These are phyloP conservation scores for Stictonetta naevosa DNA, from an alignment of 2,113 vertebrate species.

Conservation along the genomic window DNA sequence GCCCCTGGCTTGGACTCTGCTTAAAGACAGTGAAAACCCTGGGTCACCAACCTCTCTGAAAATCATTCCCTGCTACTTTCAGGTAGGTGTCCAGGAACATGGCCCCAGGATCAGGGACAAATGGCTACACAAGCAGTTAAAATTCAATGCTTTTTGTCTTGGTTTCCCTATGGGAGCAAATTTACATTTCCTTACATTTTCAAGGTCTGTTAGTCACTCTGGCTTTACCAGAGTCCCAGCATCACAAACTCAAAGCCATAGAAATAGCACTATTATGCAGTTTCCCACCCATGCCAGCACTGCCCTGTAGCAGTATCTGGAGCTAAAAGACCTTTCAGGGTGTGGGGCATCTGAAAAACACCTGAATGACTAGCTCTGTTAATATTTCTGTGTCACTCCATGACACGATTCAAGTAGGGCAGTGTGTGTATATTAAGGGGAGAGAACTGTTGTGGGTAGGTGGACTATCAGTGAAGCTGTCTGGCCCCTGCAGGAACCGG, in stretches of 20 bases:
- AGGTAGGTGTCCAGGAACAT: background rate
- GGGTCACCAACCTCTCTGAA: background rate
- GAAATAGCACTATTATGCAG: fast-evolving
- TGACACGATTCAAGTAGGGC: background rate
- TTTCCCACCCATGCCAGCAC: background rate
- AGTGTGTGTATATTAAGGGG: background rate
- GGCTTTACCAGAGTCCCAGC: background rate
- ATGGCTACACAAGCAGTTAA: background rate
- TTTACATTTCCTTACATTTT: background rate
- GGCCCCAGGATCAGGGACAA: background rate
- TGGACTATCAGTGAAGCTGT: background rate
- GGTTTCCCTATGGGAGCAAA: background rate
- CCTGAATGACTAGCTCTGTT: background rate
- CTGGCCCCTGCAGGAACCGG: background rate
- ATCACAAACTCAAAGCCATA: background rate
- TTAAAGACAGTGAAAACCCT: background rate
- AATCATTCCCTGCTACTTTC: background rate
- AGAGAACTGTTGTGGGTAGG: background rate
- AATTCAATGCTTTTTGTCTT: background rate
- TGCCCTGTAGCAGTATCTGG: background rate
- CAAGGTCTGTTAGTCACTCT: background rate
- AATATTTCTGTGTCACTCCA: background rate
- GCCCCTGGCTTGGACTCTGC: background rate
- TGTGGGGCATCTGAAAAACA: background rate
- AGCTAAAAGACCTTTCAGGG: background rate